These are phyloP conservation scores for Eupithecia abbreviata DNA, from an alignment of 2,888 invertebrate genomes.

Conservation along the genomic window DNA sequence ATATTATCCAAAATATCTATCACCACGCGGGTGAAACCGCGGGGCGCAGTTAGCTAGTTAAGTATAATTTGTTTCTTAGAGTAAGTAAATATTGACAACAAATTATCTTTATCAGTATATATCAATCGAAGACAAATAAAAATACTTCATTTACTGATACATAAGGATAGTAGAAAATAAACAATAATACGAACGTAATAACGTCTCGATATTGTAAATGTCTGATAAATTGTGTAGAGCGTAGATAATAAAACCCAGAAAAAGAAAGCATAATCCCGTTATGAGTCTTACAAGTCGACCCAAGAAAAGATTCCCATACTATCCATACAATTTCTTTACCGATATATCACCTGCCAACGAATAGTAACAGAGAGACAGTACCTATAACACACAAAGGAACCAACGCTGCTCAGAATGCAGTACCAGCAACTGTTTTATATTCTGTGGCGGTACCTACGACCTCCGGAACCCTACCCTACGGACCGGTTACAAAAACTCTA, in stretches of 20 bases:
- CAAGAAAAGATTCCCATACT: not conserved
- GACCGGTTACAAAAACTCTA: slow-evolving; percentile 54
- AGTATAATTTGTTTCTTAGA: too few species aligned
- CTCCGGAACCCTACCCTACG: slow-evolving; percentile 35
- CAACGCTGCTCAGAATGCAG: slow-evolving; percentile 19
- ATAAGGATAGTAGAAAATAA: not conserved
- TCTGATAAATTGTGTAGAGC: not conserved
- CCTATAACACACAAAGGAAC: slow-evolving; percentile 36
- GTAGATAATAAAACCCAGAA: not conserved
- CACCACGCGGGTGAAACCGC: too few species aligned
- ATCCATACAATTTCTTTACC: not conserved
- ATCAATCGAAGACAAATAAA: not conserved
- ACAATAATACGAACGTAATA: not conserved
- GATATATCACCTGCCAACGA: slow-evolving; percentile 20
- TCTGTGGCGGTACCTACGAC: slow-evolving; percentile 45
- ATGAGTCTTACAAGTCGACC: not conserved
- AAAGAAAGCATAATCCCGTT: slow-evolving; percentile 1
- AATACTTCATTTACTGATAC: not conserved
- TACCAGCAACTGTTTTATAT: slow-evolving; percentile 13
- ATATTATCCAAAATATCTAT: too few species aligned
- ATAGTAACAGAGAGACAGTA: slow-evolving; percentile 21
- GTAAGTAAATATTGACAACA: too few species aligned
- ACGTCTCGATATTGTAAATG: not conserved
- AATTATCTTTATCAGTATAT: too few species aligned
- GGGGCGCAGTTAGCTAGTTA: too few species aligned